These are phyloP conservation scores for Drepana falcataria DNA, from an alignment of 2,888 invertebrate species.

Conservation along the genomic window DNA sequence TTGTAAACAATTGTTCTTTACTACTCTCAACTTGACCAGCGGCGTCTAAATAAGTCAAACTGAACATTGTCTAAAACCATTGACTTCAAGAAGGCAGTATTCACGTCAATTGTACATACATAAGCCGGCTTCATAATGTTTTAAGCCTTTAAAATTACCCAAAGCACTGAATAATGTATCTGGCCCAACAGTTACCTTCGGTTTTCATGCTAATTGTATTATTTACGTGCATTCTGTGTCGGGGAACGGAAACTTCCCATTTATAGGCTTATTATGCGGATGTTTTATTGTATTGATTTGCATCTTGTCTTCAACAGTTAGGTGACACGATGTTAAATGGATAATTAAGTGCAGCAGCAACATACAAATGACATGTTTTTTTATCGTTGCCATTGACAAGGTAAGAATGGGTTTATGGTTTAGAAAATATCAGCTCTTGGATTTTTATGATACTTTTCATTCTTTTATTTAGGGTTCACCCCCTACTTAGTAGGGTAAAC, in stretches of 20 bases:
- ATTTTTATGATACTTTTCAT: no score
- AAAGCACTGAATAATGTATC: constrained; percentile 48
- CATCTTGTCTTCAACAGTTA: constrained; percentile 11
- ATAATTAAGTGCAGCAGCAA: background rate
- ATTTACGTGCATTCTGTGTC: constrained; percentile 19
- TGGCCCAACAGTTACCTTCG: constrained; percentile 43
- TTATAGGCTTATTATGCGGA: constrained; percentile 27
- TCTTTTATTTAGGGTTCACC: no score
- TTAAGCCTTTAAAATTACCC: constrained; percentile 24
- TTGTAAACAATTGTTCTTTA: no score
- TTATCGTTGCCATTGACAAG: background rate
- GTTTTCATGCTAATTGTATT: constrained; percentile 47
- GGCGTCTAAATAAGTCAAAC: no score
- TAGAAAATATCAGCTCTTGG: background rate
- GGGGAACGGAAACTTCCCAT: constrained; percentile 25
- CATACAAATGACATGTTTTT: background rate
- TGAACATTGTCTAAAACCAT: no score
- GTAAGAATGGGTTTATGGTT: background rate
- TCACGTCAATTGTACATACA: constrained; percentile 15
- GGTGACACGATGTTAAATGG: background rate
- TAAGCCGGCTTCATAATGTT: constrained; percentile 13
- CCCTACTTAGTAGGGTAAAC: no score
- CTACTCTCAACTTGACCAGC: no score
- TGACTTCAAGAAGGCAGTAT: no score
- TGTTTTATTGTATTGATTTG: constrained; percentile 12